Evolutionary conservation across 2,888 invertebrate species (phyloP).

Genomic region (Dichetophora obliterata): DNA sequence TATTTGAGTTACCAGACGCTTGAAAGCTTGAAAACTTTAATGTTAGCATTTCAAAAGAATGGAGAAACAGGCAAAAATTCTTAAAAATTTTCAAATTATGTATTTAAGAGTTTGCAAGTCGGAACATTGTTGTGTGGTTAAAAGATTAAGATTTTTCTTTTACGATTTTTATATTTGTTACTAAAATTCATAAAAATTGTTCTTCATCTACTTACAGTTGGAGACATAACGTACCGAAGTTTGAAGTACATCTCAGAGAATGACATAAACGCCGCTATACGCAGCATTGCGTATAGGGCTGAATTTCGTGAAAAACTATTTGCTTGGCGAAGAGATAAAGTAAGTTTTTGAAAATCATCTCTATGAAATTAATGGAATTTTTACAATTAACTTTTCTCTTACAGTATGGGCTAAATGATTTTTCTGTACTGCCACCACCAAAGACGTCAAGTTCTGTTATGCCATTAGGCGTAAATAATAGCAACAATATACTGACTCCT

Average conservation of each 20-base stretch:
- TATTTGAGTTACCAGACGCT: too few relatives aligned
- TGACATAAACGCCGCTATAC: slow-evolving; percentile 50
- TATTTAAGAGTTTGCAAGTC: too few relatives aligned
- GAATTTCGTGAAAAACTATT: slow-evolving; percentile 53
- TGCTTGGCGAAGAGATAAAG: slow-evolving; percentile 50
- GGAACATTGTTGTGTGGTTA: too few relatives aligned
- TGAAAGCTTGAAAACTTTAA: too few relatives aligned
- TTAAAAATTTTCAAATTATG: too few relatives aligned
- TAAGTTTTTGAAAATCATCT: not conserved
- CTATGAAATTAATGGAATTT: not conserved
- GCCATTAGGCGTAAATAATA: slow-evolving; percentile 14
- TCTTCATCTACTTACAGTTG: slow-evolving; percentile 29
- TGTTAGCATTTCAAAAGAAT: too few relatives aligned
- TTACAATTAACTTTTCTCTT: not conserved
- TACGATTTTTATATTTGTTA: too few relatives aligned
- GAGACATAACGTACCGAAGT: slow-evolving; percentile 50
- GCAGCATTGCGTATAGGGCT: slow-evolving; percentile 50
- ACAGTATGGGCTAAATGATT: slow-evolving; percentile 23
- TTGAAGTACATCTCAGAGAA: slow-evolving; percentile 49
- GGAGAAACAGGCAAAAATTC: too few relatives aligned
- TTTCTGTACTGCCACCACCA: slow-evolving; percentile 18
- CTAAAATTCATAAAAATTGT: not conserved
- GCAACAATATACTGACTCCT: not conserved
- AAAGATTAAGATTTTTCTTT: too few relatives aligned
- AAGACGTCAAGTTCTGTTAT: not conserved